These are phyloP conservation scores for Pseudochirops corinnae DNA, from an alignment of 2,797 vertebrate genomes.

Conservation along the genomic window DNA sequence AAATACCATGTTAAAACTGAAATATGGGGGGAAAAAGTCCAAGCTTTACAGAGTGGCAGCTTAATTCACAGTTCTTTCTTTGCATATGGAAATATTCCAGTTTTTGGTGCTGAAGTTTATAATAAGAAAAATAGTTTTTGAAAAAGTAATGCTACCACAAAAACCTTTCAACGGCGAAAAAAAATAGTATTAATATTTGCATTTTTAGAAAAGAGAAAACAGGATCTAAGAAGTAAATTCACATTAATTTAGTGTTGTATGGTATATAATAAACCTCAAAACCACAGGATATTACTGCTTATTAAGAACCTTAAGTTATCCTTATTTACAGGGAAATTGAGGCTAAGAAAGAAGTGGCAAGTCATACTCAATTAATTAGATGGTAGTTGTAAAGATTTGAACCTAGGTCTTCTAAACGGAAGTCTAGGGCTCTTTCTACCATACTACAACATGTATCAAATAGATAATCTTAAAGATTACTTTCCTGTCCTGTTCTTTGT, in stretches of 20 bases:
- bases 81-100: background rate
- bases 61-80: background rate
- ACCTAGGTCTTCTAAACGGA: no score
- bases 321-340: no score
- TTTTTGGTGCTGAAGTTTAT: background rate
- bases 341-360: no score
- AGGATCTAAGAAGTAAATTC: background rate
- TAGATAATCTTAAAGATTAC: no score
- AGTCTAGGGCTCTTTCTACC: no score
- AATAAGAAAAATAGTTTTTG: background rate
- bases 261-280: background rate
- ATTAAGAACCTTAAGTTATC: no score
- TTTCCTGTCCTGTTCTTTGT: no score
- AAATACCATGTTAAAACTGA: background rate
- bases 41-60: background rate
- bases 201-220: background rate
- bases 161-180: background rate
- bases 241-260: background rate
- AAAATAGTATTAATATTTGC: background rate
- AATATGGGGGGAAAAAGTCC: background rate
- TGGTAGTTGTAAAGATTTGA: no score
- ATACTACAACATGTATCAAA: no score
- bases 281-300: no score
- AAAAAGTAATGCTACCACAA: background rate
- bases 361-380: no score